phyloP scores from a whole-genome alignment of 2,797 vertebrate genomes.

The Hafferia zeledoni region DNA sequence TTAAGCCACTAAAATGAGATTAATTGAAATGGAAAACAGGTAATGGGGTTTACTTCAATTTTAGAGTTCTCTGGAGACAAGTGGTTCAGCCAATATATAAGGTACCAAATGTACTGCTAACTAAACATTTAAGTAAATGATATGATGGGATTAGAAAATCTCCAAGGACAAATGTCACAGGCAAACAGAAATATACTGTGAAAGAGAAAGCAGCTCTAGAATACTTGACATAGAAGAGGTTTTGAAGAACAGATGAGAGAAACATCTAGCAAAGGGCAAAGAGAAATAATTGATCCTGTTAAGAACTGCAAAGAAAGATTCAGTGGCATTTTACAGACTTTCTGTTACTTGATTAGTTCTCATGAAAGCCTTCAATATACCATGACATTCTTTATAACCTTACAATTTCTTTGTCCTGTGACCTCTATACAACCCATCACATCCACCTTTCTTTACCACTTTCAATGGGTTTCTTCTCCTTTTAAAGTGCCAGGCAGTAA shows the following conservation, averaged over 20 bases:
- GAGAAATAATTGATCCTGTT: slow-evolving; percentile 8
- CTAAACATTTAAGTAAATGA: neutral
- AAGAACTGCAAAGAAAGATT: neutral
- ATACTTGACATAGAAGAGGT: neutral
- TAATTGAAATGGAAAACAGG: neutral
- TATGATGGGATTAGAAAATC: neutral
- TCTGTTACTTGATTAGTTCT: slow-evolving; percentile 25
- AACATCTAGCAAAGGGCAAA: neutral
- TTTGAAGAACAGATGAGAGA: slow-evolving; percentile 18
- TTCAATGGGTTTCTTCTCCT: neutral
- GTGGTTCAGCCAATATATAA: neutral
- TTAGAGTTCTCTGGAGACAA: neutral
- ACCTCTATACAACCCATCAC: neutral
- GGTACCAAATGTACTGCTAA: neutral
- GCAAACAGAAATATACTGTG: neutral
- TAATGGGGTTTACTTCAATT: neutral
- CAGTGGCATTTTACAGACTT: neutral
- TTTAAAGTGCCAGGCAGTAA: neutral
- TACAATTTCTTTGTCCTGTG: neutral
- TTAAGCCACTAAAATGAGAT: neutral
- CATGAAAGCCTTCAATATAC: neutral
- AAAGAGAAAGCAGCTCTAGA: slow-evolving; percentile 7
- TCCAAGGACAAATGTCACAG: neutral
- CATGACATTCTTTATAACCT: neutral
- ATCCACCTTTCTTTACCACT: neutral